These are phyloP conservation scores for Drosophila fungiperda DNA, from an alignment of 2,888 invertebrate species.

Conservation along the genomic window DNA sequence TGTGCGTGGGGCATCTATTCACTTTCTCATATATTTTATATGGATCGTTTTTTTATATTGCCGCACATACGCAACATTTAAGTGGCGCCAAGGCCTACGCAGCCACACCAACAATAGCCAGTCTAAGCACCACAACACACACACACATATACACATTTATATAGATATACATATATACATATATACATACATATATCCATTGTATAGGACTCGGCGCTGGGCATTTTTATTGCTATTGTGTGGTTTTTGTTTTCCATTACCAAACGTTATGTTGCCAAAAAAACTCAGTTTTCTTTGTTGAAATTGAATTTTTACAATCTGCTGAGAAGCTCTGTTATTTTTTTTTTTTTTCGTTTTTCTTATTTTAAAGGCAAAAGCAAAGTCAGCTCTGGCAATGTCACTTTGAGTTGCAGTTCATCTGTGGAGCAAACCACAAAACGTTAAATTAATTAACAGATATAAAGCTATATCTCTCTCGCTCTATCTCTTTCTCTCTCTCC, in stretches of 20 bases:
- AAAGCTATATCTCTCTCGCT: background rate
- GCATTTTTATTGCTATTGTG: slow-evolving; percentile 43
- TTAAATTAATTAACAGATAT: slow-evolving; percentile 68
- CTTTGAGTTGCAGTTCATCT: slow-evolving; percentile 19
- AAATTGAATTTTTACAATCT: slow-evolving; percentile 48
- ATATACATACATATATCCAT: background rate
- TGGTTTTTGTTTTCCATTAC: slow-evolving; percentile 49
- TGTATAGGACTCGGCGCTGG: slow-evolving; percentile 16
- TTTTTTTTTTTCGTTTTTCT: background rate
- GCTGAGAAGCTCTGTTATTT: background rate
- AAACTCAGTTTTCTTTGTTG: slow-evolving; percentile 29
- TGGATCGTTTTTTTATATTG: slow-evolving; percentile 55
- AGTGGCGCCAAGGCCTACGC: slow-evolving; percentile 68
- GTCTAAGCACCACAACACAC: slow-evolving; percentile 59
- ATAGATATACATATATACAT: background rate
- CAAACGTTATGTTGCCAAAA: slow-evolving; percentile 21
- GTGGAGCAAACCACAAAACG: slow-evolving; percentile 14
- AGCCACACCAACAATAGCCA: slow-evolving; percentile 43
- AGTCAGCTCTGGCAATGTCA: slow-evolving; percentile 16
- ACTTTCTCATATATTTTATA: slow-evolving; percentile 65
- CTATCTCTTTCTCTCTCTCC: background rate
- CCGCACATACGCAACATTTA: slow-evolving; percentile 70
- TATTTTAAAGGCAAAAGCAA: slow-evolving; percentile 42
- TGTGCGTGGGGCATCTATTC: slow-evolving; percentile 27
- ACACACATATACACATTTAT: background rate